Evolutionary conservation across 2,113 vertebrate species (phyloP), one percentile per base, ranked within the genome.

Genomic region (Macquaria australasica): DNA sequence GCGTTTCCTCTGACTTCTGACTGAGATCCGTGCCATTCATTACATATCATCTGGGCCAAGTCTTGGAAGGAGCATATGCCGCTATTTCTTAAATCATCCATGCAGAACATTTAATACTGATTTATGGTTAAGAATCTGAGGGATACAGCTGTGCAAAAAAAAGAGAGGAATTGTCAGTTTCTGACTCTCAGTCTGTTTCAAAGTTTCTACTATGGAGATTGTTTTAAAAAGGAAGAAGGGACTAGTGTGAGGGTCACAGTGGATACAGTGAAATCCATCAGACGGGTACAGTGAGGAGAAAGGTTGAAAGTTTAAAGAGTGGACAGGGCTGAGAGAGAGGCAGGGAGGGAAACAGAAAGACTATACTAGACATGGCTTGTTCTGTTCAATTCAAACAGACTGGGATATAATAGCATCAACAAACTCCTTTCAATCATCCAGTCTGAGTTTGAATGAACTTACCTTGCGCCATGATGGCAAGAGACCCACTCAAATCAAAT

Each of bases 51-150:
- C 63, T 21, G 55, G 48, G 67, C 9, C 8, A 50, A 55, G 1
- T 41, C 48, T 6, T 15, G 37, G 9, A 15, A 53, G 16, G 18
- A 81, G 51, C 50, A 45, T 23, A 28, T 15, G 58, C 15, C 11
- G 37, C 14, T 34, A 11, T 73, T 48, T 23, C 55, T 6, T 64
- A 31, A 48, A 68, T 59, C 55, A 41, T 39, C 23, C 63, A 62
- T 43, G 23, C 45, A 75, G 58, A 56, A 39, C n/a, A 59, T 63
- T 34, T 93, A 94, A 95, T 90, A 95, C 94, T 94, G 94, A 81
- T 69, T 83, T 74, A 43, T 28, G 78, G 77, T 87, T 70, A 18
- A 79, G 16, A 81, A 82, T 84, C 34, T 79, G 70, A 91, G 71
- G 83, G 91, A 55, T 73, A 39, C 18, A 60, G 58, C 64, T 89